Evolutionary conservation across 2,113 vertebrate species (phyloP), one percentile per base, ranked within the genome.

Genomic region (Cynocephalus volans): DNA sequence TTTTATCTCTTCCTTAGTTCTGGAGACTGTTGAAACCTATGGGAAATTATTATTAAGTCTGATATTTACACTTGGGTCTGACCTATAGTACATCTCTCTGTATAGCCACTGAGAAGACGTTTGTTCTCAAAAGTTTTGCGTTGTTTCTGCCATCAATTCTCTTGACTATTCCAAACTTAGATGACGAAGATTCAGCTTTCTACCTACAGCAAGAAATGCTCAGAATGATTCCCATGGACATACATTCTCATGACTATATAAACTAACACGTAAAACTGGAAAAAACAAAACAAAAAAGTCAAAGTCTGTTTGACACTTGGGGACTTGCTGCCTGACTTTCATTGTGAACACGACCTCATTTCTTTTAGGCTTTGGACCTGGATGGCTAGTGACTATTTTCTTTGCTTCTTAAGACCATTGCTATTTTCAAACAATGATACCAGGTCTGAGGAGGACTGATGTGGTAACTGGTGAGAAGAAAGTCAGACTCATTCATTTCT

Each of bases 171-270:
- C 15, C 33, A 67, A 8, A 82, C 3, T 79, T 64, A 31, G 21
- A 72, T 90, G 72, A 69, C 87, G 73, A 89, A 89, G 26, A 87
- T 62, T 33, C 13, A 6, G 14, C 28, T 93, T 95, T 93, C 58
- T 79, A 6, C n/a, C 24, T 11, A 36, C 2, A 70, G 33, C 26
- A 41, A 28, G 93, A 73, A 69, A 15, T n/a, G 72, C 36, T 80
- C 77, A 69, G 6, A 31, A 2, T 6, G 21, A 69, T 70, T 77
- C 33, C 73, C 19, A 69, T 5, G 45, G 60, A 80, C 41, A 54
- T 3, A 62, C 36, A 54, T 75, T 77, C 41, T 19, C 8, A 2
- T 24, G n/a, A 77, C 28, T 73, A 23, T 50, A 72, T 62, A 95
- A 85, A 67, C 28, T 45, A 52, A 54, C 26, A 62, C 6, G 26